These are phyloP conservation scores for Isurus oxyrinchus DNA, from an alignment of 2,113 vertebrate genomes.

Conservation along the genomic window DNA sequence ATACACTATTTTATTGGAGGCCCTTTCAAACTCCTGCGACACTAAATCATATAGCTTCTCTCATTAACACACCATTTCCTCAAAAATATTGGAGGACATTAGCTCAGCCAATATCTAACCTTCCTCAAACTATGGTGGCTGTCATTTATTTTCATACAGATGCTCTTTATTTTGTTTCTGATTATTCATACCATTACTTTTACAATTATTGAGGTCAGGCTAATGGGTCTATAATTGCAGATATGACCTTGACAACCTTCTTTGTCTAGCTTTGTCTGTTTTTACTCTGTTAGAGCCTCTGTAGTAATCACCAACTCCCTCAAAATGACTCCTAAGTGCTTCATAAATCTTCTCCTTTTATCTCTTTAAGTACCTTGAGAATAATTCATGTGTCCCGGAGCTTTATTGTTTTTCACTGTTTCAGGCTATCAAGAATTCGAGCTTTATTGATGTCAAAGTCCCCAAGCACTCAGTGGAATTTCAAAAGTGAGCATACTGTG, in stretches of 20 bases:
- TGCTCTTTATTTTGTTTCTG: background rate
- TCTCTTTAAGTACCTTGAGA: constrained; percentile 10
- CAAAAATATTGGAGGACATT: background rate
- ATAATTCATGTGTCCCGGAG: background rate
- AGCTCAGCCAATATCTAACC: background rate
- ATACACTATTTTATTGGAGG: background rate
- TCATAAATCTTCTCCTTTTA: constrained; percentile 25
- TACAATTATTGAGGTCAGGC: background rate
- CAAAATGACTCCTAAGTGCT: constrained; percentile 10
- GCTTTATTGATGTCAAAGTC: background rate
- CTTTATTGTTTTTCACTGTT: background rate
- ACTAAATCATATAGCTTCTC: background rate
- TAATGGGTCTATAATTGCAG: background rate
- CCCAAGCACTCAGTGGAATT: background rate
- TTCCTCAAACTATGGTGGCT: background rate
- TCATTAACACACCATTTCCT: background rate
- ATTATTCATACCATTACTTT: constrained; percentile 8
- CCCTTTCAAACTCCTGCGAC: background rate
- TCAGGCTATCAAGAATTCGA: background rate
- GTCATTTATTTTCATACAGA: background rate
- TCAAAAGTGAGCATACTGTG: background rate
- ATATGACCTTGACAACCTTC: background rate
- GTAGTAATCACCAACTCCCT: background rate
- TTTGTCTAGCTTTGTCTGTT: background rate
- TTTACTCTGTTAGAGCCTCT: background rate